Evolutionary conservation across 1,140 invertebrate species (phyloP), one percentile per base, ranked within the genome.

Genomic region (Phortica variegata): DNA sequence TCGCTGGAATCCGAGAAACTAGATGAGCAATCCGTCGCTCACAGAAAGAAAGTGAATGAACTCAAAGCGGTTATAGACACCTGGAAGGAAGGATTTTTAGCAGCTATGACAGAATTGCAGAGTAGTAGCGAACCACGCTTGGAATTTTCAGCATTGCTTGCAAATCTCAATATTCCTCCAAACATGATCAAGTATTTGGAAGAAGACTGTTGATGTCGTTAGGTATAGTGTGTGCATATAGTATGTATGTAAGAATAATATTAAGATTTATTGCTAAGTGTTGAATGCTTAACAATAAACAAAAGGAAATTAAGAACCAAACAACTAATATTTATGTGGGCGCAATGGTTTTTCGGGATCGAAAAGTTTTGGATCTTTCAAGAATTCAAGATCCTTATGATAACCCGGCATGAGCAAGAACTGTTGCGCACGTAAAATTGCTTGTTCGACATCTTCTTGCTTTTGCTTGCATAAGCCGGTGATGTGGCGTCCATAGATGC

Each of bases 401-500:
- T 87, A 86, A 38, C 80, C 79, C 1, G 87, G 82, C 89, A 95
- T 92, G 18, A 87, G 83, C 69, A 87, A 87, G 62, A 84, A 82
- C 61, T 76, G 77, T 66, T 86, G 86, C 12, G 91, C 85, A 65
- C 87, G 89, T 0, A 52, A 52, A 33, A 93, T 88, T 77, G 90
- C 88, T 2, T 58, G 61, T 70, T 88, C 84, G 0, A 95, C 80
- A 50, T 77, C 68, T 36, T 81, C 75, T 57, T 95, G 90, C 62
- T 92, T 88, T 4, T 73, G 56, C 70, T 84, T 82, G 70, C 93
- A 95, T 71, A 73, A 71, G 4, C 91, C 91, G 21, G 95, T 98
- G 43, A 98, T 91, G 61, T 97, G 89, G 54, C 87, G 81, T 0
- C 90, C 90, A 77, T 97, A 98, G 46, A 96, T 84, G 56, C 84